phyloP scores from a whole-genome alignment of 2,113 vertebrate genomes.

The Thalassoma bifasciatum region DNA sequence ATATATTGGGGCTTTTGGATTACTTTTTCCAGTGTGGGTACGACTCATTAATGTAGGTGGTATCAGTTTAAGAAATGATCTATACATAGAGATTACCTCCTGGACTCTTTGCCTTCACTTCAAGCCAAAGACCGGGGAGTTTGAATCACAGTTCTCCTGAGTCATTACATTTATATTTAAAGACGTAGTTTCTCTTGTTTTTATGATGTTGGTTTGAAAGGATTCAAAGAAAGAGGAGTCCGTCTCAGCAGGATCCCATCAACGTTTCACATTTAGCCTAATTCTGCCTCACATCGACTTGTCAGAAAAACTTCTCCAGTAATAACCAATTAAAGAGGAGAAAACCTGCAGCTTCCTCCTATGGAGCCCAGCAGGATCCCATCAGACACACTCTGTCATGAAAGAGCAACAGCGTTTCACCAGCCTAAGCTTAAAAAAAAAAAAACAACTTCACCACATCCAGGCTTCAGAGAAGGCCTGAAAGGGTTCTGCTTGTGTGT shows the following conservation, averaged over 20 bases:
- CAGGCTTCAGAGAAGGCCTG: not conserved
- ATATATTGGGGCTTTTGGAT: too few species aligned
- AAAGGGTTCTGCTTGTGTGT: not conserved
- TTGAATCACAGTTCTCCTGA: not conserved
- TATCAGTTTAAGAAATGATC: too few species aligned
- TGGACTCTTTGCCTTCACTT: not conserved
- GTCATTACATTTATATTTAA: too few species aligned
- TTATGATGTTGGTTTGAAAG: not conserved
- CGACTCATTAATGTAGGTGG: too few species aligned
- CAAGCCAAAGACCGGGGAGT: not conserved
- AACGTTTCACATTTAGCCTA: slow-evolving; percentile 32
- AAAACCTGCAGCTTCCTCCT: slow-evolving; percentile 27
- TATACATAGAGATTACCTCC: too few species aligned
- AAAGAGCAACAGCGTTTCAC: not conserved
- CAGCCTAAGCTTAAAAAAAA: slow-evolving; percentile 2
- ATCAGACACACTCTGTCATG: slow-evolving; percentile 4
- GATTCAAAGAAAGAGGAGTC: slow-evolving; percentile 26
- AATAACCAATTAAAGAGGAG: slow-evolving; percentile 52
- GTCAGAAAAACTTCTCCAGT: slow-evolving; percentile 11
- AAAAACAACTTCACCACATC: not conserved
- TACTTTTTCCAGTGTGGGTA: too few species aligned
- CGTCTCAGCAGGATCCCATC: slow-evolving; percentile 26
- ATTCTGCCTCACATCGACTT: slow-evolving; percentile 31
- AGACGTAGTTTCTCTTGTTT: not conserved
- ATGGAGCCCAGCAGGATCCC: slow-evolving; percentile 32